Evolutionary conservation across 2,888 invertebrate genomes (phyloP).

Genomic region (Caenorhabditis parvicauda): DNA sequence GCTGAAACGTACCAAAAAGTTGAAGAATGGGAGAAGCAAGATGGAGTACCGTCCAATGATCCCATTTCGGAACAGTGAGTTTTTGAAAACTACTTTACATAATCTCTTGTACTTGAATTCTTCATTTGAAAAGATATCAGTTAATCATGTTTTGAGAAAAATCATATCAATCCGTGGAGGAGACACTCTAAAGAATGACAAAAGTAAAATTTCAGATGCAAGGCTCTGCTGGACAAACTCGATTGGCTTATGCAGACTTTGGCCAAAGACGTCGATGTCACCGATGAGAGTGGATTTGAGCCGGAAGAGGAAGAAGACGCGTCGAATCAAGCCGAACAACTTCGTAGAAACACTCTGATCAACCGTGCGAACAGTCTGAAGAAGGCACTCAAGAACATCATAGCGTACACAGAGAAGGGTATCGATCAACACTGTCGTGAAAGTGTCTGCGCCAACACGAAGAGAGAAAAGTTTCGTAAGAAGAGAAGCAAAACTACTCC

Average conservation of each 20-base stretch:
- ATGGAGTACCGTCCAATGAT: conserved; percentile 10
- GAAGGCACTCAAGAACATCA: conserved; percentile 77
- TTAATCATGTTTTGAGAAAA: background rate
- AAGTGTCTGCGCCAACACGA: conserved; percentile 24
- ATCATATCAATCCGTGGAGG: too few relatives aligned
- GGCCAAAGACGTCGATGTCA: conserved; percentile 69
- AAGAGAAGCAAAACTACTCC: conserved; percentile 51
- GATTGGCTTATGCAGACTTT: conserved; percentile 75
- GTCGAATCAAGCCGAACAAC: background rate
- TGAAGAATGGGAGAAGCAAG: conserved; percentile 20
- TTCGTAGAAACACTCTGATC: conserved; percentile 67
- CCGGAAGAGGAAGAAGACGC: conserved; percentile 38
- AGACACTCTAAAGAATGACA: background rate
- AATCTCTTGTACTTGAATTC: too few relatives aligned
- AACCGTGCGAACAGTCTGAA: conserved; percentile 79
- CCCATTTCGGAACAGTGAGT: conserved; percentile 27
- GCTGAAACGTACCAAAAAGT: conserved; percentile 47
- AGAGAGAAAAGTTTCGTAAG: conserved; percentile 41
- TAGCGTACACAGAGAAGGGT: conserved; percentile 76
- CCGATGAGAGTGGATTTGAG: conserved; percentile 50
- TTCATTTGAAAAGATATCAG: too few relatives aligned
- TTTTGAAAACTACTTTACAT: background rate
- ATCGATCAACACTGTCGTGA: conserved; percentile 36
- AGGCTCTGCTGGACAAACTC: conserved; percentile 76
- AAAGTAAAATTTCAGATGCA: conserved; percentile 67